A percentile compares a stretch with the other conserved stretches of the same genome.
phyloP scores from a whole-genome alignment of 2,888 invertebrate genomes.

The Hedychridium roseum region DNA sequence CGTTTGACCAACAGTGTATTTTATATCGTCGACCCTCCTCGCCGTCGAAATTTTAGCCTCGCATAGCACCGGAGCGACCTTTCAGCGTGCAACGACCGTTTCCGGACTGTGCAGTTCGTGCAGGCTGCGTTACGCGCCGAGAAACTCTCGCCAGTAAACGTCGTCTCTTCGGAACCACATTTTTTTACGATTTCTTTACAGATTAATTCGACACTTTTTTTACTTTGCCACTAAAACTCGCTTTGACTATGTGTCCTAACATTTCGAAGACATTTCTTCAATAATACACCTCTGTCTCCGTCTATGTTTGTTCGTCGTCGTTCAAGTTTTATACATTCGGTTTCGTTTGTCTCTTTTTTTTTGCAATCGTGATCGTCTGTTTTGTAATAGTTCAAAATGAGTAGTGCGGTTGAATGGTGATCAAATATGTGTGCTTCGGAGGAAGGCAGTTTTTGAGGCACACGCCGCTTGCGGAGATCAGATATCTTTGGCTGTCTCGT shows the following conservation, averaged over 20 bases:
- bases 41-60: too few species aligned
- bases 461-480: slow-evolving; percentile 28
- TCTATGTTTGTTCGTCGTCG: too few species aligned
- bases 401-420: slow-evolving; percentile 49
- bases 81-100: slow-evolving; percentile 43
- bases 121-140: neutral
- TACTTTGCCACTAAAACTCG: neutral
- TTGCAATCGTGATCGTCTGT: too few species aligned
- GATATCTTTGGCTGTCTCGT: slow-evolving; percentile 10
- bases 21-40: too few species aligned
- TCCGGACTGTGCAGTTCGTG: neutral
- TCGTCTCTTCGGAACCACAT: neutral
- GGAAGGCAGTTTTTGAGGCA: slow-evolving; percentile 16
- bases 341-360: too few species aligned
- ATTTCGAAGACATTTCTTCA: too few species aligned
- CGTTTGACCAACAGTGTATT: too few species aligned
- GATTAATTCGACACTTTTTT: neutral
- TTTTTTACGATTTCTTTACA: neutral
- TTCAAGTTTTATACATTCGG: too few species aligned
- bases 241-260: neutral
- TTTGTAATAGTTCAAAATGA: slow-evolving; percentile 26
- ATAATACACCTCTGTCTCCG: too few species aligned
- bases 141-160: neutral
- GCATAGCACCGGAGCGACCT: slow-evolving; percentile 35
- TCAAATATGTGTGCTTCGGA: slow-evolving; percentile 37